A percentile compares a stretch with the other conserved stretches of the same genome.
Conservation (phyloP, 2,113 vertebrate genomes). For the Anser brachyrhynchus region DNA sequence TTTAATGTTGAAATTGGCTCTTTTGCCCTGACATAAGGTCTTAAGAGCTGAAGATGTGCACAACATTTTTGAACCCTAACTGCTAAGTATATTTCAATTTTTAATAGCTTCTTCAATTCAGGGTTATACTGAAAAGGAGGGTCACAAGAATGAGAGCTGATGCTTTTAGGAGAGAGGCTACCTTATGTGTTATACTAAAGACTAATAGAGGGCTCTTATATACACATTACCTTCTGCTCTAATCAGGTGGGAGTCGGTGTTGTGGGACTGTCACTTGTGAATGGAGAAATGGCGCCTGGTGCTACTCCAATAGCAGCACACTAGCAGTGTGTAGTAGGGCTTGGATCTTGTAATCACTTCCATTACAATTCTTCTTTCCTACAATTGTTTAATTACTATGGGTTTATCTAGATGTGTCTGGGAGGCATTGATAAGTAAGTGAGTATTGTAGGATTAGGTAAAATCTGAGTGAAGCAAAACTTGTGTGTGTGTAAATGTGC, state of each 20-base stretch:
- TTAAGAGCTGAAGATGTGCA: neutral
- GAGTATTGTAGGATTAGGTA: neutral
- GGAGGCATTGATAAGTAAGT: neutral
- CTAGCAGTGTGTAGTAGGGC: rapidly evolving
- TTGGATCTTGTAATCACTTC: neutral
- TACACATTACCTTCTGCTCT: neutral
- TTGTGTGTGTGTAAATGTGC: neutral
- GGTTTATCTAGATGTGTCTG: neutral
- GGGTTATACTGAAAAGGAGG: neutral
- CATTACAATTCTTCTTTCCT: neutral
- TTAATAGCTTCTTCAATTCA: neutral
- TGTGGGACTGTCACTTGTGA: rapidly evolving
- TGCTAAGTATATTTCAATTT: neutral
- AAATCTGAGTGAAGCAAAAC: neutral
- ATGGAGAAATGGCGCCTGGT: neutral
- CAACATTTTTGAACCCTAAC: neutral
- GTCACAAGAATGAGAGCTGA: neutral
- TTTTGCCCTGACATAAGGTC: neutral
- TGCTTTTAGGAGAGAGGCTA: neutral
- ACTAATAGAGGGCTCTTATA: neutral
- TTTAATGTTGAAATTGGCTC: neutral
- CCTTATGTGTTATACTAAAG: neutral
- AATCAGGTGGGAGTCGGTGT: neutral
- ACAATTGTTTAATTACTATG: neutral
- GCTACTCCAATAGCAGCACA: neutral